Base-by-base conservation (phyloP, 2,113 vertebrate species). In the Mustela lutreola region DNA sequence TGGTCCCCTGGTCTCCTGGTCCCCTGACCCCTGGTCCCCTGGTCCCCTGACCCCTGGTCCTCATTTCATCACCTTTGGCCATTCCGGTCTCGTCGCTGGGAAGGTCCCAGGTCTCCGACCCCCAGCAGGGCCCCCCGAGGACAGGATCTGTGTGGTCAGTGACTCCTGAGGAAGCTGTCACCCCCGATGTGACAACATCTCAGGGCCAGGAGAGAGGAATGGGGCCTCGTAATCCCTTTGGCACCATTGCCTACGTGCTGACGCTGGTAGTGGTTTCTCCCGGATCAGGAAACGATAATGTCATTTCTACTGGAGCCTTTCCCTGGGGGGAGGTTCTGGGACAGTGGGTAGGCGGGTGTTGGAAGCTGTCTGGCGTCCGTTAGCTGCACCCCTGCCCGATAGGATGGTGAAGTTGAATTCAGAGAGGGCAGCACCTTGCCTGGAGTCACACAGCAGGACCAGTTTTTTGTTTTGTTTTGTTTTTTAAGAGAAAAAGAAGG, bases 391-490 rank as follows among this genome's bases (percentile, higher is more conserved):
- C 18, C 60, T 60, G 62, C 31, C 11, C 50, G 60, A 83, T 58
- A 50, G 76, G 42, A 12, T 28, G 15, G 22, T 39, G 18, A 81
- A 12, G 36, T 16, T 16, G 26, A 39, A 31, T 58, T 89, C 88
- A 92, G 58, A 89, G 65, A 86, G 24, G 22, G 33, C 28, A 28
- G 18, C 5, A 5, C 4, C 33, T 70, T 56, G 71, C 58, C 36
- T 28, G 10, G 67, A 53, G 87, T 89, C 79, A 78, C 96, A 94
- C 73, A 86, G 93, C 67, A 28, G 7, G 28, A 36, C 48, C 60
- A 84, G n/a, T 16, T 56, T 67, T 15, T 56, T 56, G 16, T 53
- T 65, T 14, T 26, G 4, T 48, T n/a, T n/a, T n/a, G 2, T 12
- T 80, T 53, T 60, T 39, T 11, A 73, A 73, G 36, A 45, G 73